Evolutionary conservation across 2,888 invertebrate species (phyloP).

Genomic region (Zygogramma bicolorata): DNA sequence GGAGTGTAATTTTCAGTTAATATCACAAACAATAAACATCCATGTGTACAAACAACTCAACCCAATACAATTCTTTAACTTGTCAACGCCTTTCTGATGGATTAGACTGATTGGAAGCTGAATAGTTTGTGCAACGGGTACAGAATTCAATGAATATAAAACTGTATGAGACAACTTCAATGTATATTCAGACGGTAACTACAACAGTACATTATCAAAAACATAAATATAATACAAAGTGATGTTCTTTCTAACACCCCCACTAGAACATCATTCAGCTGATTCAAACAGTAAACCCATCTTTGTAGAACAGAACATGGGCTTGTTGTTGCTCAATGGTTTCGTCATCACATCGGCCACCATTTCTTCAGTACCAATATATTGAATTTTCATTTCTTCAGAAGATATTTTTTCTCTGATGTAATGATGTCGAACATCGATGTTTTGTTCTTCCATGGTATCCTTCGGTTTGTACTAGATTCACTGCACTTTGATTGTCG

Average conservation of each 20-base stretch:
- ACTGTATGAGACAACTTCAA: background rate
- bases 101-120: background rate
- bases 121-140: background rate
- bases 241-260: slow-evolving; percentile 3
- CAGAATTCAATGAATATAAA: background rate
- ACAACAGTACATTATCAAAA: background rate
- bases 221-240: background rate
- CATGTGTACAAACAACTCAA: too few relatives aligned
- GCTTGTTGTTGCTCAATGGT: background rate
- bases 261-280: background rate
- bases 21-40: too few relatives aligned
- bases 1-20: too few relatives aligned
- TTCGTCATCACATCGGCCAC: background rate
- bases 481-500: background rate
- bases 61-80: too few relatives aligned
- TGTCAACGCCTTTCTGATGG: background rate
- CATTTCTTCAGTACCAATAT: background rate
- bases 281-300: background rate
- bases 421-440: background rate
- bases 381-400: background rate
- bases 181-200: background rate
- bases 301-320: background rate
- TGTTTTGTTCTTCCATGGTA: background rate
- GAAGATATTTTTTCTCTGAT: background rate
- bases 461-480: background rate